These are phyloP conservation scores for Acanthochromis polyacanthus DNA, from an alignment of 2,113 vertebrate species.

Conservation along the genomic window DNA sequence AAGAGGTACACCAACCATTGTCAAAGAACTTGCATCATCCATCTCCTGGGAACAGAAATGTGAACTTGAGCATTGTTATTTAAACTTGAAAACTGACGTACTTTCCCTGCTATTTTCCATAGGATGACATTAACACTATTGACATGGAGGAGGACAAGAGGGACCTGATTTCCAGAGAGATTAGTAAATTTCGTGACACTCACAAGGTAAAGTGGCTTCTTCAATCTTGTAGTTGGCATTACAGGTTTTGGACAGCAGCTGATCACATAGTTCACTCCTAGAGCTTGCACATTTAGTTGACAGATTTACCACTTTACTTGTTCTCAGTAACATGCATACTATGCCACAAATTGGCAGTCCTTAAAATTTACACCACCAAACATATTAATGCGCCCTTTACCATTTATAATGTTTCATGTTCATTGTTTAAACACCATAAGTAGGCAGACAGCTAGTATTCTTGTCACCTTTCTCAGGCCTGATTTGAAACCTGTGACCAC, in stretches of 20 bases:
- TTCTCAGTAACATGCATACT: conserved; percentile 57
- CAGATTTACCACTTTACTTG: conserved; percentile 43
- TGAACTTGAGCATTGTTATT: neutral
- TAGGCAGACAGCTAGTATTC: conserved; percentile 52
- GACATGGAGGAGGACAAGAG: conserved; percentile 99
- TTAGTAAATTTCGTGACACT: conserved; percentile 99
- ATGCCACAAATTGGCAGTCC: conserved; percentile 47
- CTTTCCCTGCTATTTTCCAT: neutral
- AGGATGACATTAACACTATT: conserved; percentile 99
- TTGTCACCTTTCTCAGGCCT: conserved; percentile 60
- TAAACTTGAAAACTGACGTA: neutral
- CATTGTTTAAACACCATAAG: conserved; percentile 56
- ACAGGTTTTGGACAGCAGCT: conserved; percentile 81
- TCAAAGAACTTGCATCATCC: neutral
- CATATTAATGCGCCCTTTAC: conserved; percentile 44
- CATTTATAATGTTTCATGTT: conserved; percentile 59
- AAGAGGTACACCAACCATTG: conserved; percentile 87
- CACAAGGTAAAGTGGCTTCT: conserved; percentile 95
- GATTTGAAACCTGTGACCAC: conserved; percentile 71
- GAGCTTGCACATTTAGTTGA: conserved; percentile 67
- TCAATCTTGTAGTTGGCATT: conserved; percentile 74
- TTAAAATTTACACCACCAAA: conserved; percentile 34
- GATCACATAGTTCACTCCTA: conserved; percentile 76
- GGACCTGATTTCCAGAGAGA: conserved; percentile 99
- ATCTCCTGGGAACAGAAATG: neutral